These are phyloP conservation scores for Picathartes gymnocephalus DNA, from an alignment of 2,113 vertebrate species.

Conservation along the genomic window DNA sequence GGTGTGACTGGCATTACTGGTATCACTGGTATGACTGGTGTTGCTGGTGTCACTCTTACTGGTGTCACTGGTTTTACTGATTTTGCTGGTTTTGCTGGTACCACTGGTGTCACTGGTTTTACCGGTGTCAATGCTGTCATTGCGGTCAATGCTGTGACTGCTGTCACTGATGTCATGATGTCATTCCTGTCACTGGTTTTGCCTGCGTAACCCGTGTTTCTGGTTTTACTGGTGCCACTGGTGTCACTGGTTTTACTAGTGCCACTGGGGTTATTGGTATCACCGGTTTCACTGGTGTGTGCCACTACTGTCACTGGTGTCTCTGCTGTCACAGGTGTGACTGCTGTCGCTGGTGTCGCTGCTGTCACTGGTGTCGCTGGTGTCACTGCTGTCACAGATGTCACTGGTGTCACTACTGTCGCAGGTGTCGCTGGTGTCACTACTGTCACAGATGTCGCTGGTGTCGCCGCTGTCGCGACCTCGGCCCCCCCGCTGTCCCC, in stretches of 20 bases:
- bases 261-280: too few species aligned
- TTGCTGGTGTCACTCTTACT: background rate
- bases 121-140: too few species aligned
- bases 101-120: background rate
- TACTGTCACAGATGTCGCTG: background rate
- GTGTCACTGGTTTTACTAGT: background rate
- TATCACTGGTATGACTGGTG: background rate
- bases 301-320: too few species aligned
- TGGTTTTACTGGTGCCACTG: background rate
- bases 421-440: rapidly evolving
- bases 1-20: background rate
- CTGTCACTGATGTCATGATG: background rate
- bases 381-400: rapidly evolving
- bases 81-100: background rate
- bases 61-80: background rate
- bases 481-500: rapidly evolving
- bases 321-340: background rate
- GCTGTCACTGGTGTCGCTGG: rapidly evolving
- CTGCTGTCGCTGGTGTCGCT: background rate
- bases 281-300: background rate
- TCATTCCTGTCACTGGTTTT: background rate
- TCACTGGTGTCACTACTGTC: rapidly evolving
- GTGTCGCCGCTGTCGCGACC: background rate
- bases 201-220: too few species aligned
- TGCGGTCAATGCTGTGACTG: background rate